These are phyloP conservation scores for Muraenolepis orangiensis DNA, from an alignment of 2,797 vertebrate species.

Conservation along the genomic window DNA sequence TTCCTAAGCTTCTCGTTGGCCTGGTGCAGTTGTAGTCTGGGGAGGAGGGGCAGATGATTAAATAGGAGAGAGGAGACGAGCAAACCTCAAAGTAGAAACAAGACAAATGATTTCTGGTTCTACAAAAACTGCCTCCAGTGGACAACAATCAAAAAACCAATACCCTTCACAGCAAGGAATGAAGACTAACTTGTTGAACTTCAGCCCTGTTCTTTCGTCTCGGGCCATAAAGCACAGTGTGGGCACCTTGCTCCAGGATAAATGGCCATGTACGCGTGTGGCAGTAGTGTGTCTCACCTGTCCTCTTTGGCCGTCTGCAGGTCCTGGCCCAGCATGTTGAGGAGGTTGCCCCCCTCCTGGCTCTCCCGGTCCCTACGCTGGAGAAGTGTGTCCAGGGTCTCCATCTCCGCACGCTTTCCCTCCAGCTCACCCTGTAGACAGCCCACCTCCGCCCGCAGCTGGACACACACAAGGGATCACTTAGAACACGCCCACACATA, in stretches of 20 bases:
- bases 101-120: not conserved
- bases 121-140: not conserved
- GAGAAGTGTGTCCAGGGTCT: slow-evolving; percentile 78
- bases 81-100: not conserved
- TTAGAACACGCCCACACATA: not conserved
- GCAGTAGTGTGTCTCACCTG: slow-evolving; percentile 65
- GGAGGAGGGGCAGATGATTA: not conserved
- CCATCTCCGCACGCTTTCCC: slow-evolving; percentile 78
- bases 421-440: slow-evolving; percentile 76
- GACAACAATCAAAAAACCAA: not conserved
- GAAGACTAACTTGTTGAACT: not conserved
- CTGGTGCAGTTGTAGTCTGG: slow-evolving; percentile 73
- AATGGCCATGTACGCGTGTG: too few relatives aligned
- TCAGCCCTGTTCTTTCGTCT: not conserved
- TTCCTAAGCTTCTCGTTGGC: slow-evolving; percentile 79
- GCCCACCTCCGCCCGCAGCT: slow-evolving; percentile 79
- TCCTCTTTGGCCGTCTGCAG: slow-evolving; percentile 72
- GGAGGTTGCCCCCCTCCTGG: slow-evolving; percentile 80
- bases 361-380: slow-evolving; percentile 80
- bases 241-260: too few relatives aligned
- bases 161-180: not conserved
- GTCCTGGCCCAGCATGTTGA: slow-evolving; percentile 85
- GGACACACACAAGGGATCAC: slow-evolving; percentile 21
- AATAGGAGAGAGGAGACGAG: not conserved
- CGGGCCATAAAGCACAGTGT: too few relatives aligned